Evolutionary conservation across 2,888 invertebrate genomes (phyloP), one percentile per base, ranked within the genome.

Genomic region (Oscheius onirici): DNA sequence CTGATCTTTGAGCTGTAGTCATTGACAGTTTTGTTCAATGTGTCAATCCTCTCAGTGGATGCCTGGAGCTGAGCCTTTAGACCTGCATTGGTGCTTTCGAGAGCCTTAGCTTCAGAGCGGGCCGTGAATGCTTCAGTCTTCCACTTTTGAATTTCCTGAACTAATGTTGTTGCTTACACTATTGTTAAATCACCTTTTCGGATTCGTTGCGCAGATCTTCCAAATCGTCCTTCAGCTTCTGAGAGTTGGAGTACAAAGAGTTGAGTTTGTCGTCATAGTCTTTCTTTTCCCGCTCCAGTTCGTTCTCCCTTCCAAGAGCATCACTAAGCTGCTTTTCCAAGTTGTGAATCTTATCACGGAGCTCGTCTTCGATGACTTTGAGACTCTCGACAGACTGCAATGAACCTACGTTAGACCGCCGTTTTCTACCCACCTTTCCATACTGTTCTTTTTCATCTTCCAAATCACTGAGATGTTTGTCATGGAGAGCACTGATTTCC

Each of bases 251-350:
- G 57, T 73, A 73, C 22, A 84, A 58, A 52, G 73, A 75, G 55
- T 83, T 78, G 68, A 87, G 46, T 52, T 84, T 81, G 54, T 86
- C 84, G 20, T 88, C 88, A 68, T 88, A 85, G 65, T 87, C 87
- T 55, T 80, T 72, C 71, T 81, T 79, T 57, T 83, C 84, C 26
- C 83, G 67, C 58, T 87, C 84, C 26, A 88, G 85, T 46, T 83
- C 84, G 51, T 78, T 82, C 61, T 85, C 85, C n/a, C 73, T 61
- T 66, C 84, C 86, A 15, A 86, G 76, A 20, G 84, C 80, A 57
- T 84, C 85, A 24, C 85, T 84, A 26, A 85, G 68, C 26, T 79
- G 81, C 61, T 84, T 83, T 72, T 86, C 86, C 28, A 82, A 71
- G n/a, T 63, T 75, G 52, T 79, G 71, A 15, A 86, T 72, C 63